Evolutionary conservation across 1,140 invertebrate genomes (phyloP), one percentile per base, ranked within the genome.

Genomic region (Eumeta japonica): DNA sequence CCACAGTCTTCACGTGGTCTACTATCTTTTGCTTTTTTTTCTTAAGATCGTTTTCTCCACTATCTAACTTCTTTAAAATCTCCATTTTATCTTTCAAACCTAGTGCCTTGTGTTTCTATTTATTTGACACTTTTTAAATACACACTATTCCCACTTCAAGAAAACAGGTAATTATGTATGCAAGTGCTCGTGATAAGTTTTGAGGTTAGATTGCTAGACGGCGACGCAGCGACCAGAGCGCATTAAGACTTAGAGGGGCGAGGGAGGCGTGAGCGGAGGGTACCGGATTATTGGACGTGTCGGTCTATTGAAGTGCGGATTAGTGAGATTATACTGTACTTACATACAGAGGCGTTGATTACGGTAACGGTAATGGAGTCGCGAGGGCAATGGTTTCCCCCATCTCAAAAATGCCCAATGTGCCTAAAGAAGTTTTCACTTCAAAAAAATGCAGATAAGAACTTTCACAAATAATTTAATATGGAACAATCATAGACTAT

Each of bases 241-340:
- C 20, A 24, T n/a, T 7, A 24, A n/a, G 20, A n/a, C 20, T n/a
- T 5, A 24, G 20, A n/a, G 20, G n/a, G 20, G 20, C 20, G 34
- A 43, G 41, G 35, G 35, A 44, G 42, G 42, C 33, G 37, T 14
- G 37, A 37, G 33, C 33, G 32, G 20, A 44, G 28, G 33, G 42
- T 44, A 37, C 37, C 32, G 37, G 37, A 31, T 40, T 40, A 40
- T 45, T 45, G 34, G 37, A 40, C 43, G 35, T 45, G 38, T 16
- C 34, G 32, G 14, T 45, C 43, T 40, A 40, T 32, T 36, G 20
- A 24, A 24, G 20, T 24, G 20, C 20, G 20, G 20, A 24, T 24
- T 24, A 24, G 20, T 24, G 20, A 24, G 20, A 24, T n/a, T 24
- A 24, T 24, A 24, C 20, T 24, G 20, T 24, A 24, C n/a, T n/a